Conservation (phyloP, 2,888 invertebrate species). For the Biston stratarius region DNA sequence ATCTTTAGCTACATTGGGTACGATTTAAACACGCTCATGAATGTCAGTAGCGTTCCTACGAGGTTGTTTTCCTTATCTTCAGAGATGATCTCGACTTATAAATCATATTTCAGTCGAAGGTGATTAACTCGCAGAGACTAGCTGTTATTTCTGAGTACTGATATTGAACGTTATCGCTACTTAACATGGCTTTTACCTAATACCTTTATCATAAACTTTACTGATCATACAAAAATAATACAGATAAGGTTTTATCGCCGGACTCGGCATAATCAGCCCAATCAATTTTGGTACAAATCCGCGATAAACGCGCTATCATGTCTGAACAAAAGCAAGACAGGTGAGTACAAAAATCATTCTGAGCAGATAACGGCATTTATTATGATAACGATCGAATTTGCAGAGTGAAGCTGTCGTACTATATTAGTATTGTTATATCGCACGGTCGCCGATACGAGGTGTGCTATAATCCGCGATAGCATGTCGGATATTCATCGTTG, state of each 20-base stretch:
- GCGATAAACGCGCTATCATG: constrained; percentile 66
- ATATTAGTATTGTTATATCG: constrained; percentile 63
- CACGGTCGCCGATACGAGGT: constrained; percentile 58
- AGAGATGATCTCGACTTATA: constrained; percentile 48
- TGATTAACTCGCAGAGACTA: constrained; percentile 57
- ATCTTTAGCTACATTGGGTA: constrained; percentile 23
- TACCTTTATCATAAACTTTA: constrained; percentile 64
- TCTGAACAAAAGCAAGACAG: constrained; percentile 64
- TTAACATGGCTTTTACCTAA: constrained; percentile 61
- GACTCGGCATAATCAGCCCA: constrained; percentile 69
- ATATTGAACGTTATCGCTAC: constrained; percentile 46
- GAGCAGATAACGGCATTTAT: constrained; percentile 55
- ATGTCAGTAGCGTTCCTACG: constrained; percentile 18
- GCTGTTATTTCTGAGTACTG: constrained; percentile 52
- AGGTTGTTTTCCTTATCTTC: constrained; percentile 42
- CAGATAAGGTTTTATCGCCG: constrained; percentile 59
- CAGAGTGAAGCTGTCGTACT: constrained; percentile 57
- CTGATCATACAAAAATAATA: constrained; percentile 68
- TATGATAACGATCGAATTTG: constrained; percentile 59
- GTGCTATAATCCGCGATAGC: constrained; percentile 59
- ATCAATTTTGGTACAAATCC: constrained; percentile 75
- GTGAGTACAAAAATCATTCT: constrained; percentile 63
- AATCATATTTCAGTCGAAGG: constrained; percentile 53
- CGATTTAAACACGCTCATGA: constrained; percentile 16
- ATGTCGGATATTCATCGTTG: constrained; percentile 57